Evolutionary conservation across 2,888 invertebrate species (phyloP).

Genomic region (Orthosia cruda): DNA sequence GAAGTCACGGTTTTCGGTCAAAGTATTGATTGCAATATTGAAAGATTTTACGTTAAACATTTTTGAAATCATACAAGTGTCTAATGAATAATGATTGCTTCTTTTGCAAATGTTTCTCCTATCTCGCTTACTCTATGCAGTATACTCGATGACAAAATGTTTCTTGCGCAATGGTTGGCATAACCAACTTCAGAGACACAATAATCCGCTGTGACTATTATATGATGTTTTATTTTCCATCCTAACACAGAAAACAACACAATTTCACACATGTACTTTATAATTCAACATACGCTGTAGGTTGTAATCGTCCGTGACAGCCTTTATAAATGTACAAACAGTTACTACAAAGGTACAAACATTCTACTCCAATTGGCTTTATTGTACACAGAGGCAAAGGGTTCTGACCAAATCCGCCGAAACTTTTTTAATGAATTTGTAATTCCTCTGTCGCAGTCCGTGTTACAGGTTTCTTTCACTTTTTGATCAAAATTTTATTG

Average conservation of each 20-base stretch:
- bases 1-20: neutral
- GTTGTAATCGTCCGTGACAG: slow-evolving; percentile 16
- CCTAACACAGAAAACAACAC: neutral
- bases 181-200: too few species aligned
- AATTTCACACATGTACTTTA: neutral
- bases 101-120: too few species aligned
- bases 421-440: slow-evolving; percentile 81
- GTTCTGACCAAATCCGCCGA: slow-evolving; percentile 71
- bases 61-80: neutral
- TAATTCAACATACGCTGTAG: neutral
- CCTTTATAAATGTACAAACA: slow-evolving; percentile 49
- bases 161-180: too few species aligned
- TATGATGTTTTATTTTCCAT: neutral
- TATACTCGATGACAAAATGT: too few species aligned
- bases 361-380: slow-evolving; percentile 48
- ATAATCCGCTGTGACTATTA: too few species aligned
- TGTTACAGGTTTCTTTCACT: slow-evolving; percentile 65
- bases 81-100: too few species aligned
- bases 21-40: neutral
- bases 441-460: slow-evolving; percentile 71
- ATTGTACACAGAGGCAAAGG: slow-evolving; percentile 67
- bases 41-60: neutral
- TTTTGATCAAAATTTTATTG: slow-evolving; percentile 65
- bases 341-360: slow-evolving; percentile 38
- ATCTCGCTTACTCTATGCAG: too few species aligned